Evolutionary conservation across 2,113 vertebrate genomes (phyloP), one percentile per base, ranked within the genome.

Genomic region (Misgurnus anguillicaudatus): DNA sequence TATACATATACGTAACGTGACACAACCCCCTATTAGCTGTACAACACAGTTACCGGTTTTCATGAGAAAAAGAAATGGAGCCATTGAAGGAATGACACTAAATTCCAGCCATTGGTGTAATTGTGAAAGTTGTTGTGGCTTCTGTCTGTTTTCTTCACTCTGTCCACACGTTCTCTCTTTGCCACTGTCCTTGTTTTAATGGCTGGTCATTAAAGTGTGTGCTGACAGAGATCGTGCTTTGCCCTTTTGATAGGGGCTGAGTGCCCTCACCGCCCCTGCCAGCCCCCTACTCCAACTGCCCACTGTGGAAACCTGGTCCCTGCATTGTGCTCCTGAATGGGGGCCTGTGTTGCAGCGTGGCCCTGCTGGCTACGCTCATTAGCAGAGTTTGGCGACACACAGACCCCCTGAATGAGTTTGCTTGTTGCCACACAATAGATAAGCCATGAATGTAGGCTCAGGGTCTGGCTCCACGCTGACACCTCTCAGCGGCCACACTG

Each of bases 401-500:
- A 78, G 82, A 65, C 80, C 74, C 65, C 45, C 75, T 88, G 87
- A 88, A 88, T 80, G 82, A 78, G 76, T 69, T 39, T 67, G 84
- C 82, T 86, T 88, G 87, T 88, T 85, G 81, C 76, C 68, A 80
- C 81, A 86, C 85, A 85, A 86, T 82, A 55, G 87, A 77, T 83
- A 73, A 83, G 84, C 82, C 61, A 73, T 82, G 75, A 78, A 79
- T 82, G 84, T 79, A 82, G 78, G 77, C 84, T 85, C 81, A 70
- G 75, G 84, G 85, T 88, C 81, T 90, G 89, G 91, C 89, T 92
- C 91, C 90, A 92, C 77, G 84, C 90, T 90, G 92, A 92, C 90
- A 89, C 91, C 86, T 90, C 87, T 83, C 81, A 85, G 88, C 87
- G 84, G 85, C 79, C 87, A 81, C 79, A 79, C 62, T 47, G 24